Base-by-base conservation (phyloP, 2,113 vertebrate species). In the Tragelaphus imberbis region DNA sequence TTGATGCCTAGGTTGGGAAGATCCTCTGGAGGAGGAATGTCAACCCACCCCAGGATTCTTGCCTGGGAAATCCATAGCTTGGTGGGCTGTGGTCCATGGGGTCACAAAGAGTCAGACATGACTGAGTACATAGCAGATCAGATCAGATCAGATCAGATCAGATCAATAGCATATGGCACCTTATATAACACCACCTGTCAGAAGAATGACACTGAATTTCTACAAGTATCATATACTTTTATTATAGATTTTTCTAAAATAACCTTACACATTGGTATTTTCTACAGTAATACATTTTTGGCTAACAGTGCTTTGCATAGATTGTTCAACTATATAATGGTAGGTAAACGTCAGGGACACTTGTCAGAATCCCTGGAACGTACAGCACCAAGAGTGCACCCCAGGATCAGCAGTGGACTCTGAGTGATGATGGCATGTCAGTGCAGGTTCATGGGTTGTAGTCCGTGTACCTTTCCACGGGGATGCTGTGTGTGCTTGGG, bases 201-300 rank as follows among this genome's bases (percentile, higher is more conserved):
- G 61, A 90, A 92, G 58, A 81, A 89, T 79, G 49, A 51, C 86
- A 40, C 16, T 84, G 51, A 97, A 98, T 91, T 36, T 92, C 85
- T 96, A 79, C 21, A 19, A 16, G 49, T 61, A 59, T 36, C 53
- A 25, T 33, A 36, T 33, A 56, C 5, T 61, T 65, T 95, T 51
- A 92, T 36, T 36, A 17, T 94, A 55, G 75, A n/a, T 17, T 91
- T 98, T 98, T 96, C 59, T 96, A 21, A 96, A 97, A 30, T 44
- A 10, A 55, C 94, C 84, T 95, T 92, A 77, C 44, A 75, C 33
- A 5, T 61, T 36, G 65, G 21, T 49, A 28, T 88, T 94, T 92
- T 49, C 65, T 77, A 44, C 63, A 56, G 0, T 91, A n/a, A 36
- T 55, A 30, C 7, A 2, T 63, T 58, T 80, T 84, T 84, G 89